phyloP scores from a whole-genome alignment of 2,888 invertebrate species.

The Drosophila subquinaria region DNA sequence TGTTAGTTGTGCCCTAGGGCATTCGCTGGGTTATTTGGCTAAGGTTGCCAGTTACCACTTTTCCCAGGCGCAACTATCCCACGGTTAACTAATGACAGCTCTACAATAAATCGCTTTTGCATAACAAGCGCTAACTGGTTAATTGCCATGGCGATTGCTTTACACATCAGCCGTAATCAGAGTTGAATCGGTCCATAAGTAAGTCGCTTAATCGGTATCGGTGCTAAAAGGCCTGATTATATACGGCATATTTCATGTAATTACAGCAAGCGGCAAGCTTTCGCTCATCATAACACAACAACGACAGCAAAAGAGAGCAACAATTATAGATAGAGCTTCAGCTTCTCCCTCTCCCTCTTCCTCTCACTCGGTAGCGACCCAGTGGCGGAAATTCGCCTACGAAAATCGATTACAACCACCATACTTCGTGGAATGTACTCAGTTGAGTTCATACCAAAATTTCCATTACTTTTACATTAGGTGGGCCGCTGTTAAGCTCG shows the following conservation, averaged over 20 bases:
- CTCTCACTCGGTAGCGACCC: constrained; percentile 23
- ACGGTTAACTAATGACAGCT: constrained; percentile 57
- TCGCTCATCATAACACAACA: constrained; percentile 29
- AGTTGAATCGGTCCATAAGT: constrained; percentile 10
- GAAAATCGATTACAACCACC: no score
- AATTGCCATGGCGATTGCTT: constrained; percentile 73
- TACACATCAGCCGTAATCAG: constrained; percentile 48
- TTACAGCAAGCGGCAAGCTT: constrained; percentile 57
- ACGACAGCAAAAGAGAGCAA: constrained; percentile 25
- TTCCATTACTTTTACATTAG: no score
- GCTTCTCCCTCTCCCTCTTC: neutral
- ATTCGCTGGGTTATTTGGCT: neutral
- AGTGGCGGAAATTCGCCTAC: no score
- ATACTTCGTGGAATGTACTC: no score
- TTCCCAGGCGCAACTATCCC: constrained; percentile 56
- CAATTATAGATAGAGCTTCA: constrained; percentile 17
- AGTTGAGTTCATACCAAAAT: no score
- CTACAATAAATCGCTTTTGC: constrained; percentile 56
- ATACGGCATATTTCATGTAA: constrained; percentile 67
- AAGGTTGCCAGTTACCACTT: neutral
- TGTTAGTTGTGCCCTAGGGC: constrained; percentile 12
- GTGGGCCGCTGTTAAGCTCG: no score
- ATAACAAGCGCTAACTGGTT: constrained; percentile 79
- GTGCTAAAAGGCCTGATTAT: constrained; percentile 70
- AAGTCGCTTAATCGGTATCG: constrained; percentile 69